Evolutionary conservation across 2,888 invertebrate species (phyloP), one percentile per base, ranked within the genome.

Genomic region (Lepidonotus clava): DNA sequence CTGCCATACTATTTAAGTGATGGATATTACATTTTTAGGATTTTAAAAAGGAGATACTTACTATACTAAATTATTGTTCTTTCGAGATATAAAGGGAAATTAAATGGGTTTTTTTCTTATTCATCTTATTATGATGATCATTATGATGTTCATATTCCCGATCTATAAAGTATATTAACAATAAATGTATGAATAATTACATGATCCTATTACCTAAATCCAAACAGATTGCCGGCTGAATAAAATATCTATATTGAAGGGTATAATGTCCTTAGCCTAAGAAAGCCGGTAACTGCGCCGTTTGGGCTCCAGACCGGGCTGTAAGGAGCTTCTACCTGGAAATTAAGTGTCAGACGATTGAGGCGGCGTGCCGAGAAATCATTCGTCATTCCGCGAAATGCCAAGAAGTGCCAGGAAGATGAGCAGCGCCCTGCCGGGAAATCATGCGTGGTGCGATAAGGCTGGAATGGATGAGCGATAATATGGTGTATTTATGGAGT

Each of bases 291-390:
- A n/a, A n/a, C n/a, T n/a, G n/a, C n/a, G n/a, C n/a, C n/a, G n/a
- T 24, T 32, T 24, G 66, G 66, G 32, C 32, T 66, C 11, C 1
- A 66, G 28, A 32, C 66, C 66, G 24, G 28, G n/a, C 28, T 14
- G n/a, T 32, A 71, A 71, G 71, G 36, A 18, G 71, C 71, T 38
- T 71, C 71, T 28, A 51, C 46, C 80, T 41, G 80, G 80, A 80
- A 80, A 80, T 80, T 80, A 80, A 80, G 80, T 80, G 80, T 80
- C 80, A 80, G 80, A 24, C 51, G 80, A 80, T 80, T 80, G 80
- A 80, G 51, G 46, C 28, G 80, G 46, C 41, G 46, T 46, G 80
- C 46, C 51, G 46, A 32, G 80, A 51, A 41, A 80, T 41, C 80
- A 80, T 80, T 34, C 51, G 80, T 80, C 80, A 80, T 80, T 80